Evolutionary conservation across 2,113 vertebrate genomes (phyloP), one percentile per base, ranked within the genome.

Genomic region (Amphiprion ocellaris): DNA sequence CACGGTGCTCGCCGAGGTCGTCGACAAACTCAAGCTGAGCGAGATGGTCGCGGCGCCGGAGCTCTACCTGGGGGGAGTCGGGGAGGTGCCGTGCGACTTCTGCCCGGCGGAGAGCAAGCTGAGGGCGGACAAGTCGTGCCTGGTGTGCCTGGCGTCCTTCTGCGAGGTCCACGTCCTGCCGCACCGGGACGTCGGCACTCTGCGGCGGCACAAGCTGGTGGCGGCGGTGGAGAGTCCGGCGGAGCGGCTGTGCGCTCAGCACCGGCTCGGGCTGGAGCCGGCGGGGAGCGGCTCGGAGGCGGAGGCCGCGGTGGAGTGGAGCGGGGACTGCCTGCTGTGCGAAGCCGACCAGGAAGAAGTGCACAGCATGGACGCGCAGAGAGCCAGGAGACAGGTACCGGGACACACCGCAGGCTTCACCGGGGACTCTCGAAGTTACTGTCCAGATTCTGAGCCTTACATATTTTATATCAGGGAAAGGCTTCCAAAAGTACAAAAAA

Each of bases 61-160:
- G 70, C 78, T 74, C 4, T 92, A 81, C 87, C 14, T 74, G 10
- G 90, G 74, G 5, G 88, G 68, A 8, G 74, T 90, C 0, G 96
- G 97, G 55, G 97, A 98, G 15, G 96, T 98, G 17, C 93, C 96
- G 63, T 98, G 97, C 0, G 97, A 98, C 90, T 97, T 97, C 69
- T 98, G 97, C 92, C 87, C 93, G 21, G 94, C 93, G 0, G 95
- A 95, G 75, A 94, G 95, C 91, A 95, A 94, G 89, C 94, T 97
- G 83, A 95, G 94, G 87, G 97, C 97, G 0, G 92, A 93, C 10
- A 97, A 96, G 90, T 97, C 97, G 28, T 98, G 97, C 70, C 90
- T 98, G 82, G 96, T 97, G 21, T 98, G 97, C 82, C 95, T 97
- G 92, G 96, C 97, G 49, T 97, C 96, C 60, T 98, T 97, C 93